These are phyloP conservation scores for Pogonomyrmex californicus DNA, from an alignment of 1,140 invertebrate species.

Conservation along the genomic window DNA sequence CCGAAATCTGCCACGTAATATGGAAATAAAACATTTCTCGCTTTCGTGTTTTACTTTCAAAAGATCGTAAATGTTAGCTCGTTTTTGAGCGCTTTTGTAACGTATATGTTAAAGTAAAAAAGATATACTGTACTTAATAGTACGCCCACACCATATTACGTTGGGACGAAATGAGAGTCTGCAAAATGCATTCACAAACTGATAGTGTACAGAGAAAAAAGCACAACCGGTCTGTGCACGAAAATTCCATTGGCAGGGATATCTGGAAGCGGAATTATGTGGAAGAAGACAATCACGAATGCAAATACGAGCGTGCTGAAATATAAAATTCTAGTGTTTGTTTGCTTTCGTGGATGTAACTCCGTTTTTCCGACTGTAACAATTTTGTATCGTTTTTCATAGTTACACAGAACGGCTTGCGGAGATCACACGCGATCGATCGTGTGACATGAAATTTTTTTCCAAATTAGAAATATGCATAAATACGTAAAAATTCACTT, in stretches of 20 bases:
- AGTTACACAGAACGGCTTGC: neutral
- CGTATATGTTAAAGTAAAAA: constrained; percentile 11
- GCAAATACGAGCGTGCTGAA: constrained; percentile 45
- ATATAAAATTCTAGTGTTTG: constrained; percentile 53
- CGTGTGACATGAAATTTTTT: neutral
- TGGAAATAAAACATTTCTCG: neutral
- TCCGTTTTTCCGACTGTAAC: constrained; percentile 16
- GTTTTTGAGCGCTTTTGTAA: constrained; percentile 1
- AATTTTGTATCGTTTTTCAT: neutral
- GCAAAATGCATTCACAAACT: constrained; percentile 48
- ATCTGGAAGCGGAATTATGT: constrained; percentile 46
- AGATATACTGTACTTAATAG: neutral
- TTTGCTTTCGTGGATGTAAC: constrained; percentile 40
- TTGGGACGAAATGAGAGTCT: constrained; percentile 27
- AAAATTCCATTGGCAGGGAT: constrained; percentile 40
- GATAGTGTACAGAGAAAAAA: constrained; percentile 11
- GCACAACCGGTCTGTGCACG: neutral
- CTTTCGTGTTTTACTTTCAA: neutral
- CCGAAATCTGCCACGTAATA: neutral
- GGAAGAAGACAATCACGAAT: constrained; percentile 55
- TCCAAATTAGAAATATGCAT: neutral
- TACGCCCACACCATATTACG: neutral
- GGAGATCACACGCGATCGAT: neutral
- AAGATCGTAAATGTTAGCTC: neutral
- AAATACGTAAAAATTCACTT: neutral